Conservation (phyloP, 1,140 invertebrate species). For the Penaeus vannamei region DNA sequence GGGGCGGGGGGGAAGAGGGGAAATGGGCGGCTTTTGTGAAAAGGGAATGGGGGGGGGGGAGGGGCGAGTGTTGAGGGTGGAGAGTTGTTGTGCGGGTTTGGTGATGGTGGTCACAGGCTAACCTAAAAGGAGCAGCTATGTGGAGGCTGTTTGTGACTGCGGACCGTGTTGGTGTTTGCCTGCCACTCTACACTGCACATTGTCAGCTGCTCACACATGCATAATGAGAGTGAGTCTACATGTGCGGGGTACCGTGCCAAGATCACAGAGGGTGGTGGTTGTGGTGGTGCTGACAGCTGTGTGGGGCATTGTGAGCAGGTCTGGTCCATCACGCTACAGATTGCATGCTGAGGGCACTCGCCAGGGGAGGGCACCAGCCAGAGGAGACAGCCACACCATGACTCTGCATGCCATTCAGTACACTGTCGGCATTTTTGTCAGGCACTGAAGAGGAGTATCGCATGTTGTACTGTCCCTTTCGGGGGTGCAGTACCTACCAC, state of each 20-base stretch:
- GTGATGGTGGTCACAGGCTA: not conserved
- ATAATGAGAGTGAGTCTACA: constrained; percentile 44
- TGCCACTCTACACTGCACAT: constrained; percentile 36
- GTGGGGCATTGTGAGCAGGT: constrained; percentile 7
- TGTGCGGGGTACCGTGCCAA: constrained; percentile 39
- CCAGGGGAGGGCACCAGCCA: no score
- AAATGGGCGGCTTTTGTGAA: not conserved
- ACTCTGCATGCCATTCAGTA: no score
- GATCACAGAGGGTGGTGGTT: constrained; percentile 16
- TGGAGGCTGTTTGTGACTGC: constrained; percentile 20
- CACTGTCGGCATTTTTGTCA: no score
- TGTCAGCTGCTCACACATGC: constrained; percentile 46
- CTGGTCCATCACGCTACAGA: constrained; percentile 24
- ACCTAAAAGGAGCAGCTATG: constrained; percentile 1
- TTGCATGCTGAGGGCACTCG: no score
- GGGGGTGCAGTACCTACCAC: no score
- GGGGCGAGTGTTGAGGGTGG: constrained; percentile 23
- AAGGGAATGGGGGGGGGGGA: constrained; percentile 31
- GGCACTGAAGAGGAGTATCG: no score
- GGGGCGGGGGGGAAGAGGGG: constrained; percentile 9
- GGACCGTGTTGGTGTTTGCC: constrained; percentile 25
- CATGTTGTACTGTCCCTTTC: no score
- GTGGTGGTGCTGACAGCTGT: not conserved
- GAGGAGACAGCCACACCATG: no score
- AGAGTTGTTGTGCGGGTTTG: constrained; percentile 9